Conservation (phyloP, 2,797 vertebrate genomes). For the Psittacula echo region DNA sequence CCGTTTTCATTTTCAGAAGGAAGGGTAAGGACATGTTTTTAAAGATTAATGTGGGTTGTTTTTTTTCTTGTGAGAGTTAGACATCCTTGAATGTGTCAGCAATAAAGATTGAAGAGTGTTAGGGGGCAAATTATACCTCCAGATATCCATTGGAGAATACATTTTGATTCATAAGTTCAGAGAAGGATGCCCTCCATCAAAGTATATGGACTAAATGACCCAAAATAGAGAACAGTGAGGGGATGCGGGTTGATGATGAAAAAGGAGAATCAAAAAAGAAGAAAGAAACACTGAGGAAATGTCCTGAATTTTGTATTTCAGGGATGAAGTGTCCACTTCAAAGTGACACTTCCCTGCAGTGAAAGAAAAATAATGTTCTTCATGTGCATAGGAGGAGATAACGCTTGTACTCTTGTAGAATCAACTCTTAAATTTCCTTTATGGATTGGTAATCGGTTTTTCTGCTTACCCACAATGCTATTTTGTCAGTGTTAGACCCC, state of each 20-base stretch:
- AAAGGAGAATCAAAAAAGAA: neutral
- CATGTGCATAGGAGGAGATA: neutral
- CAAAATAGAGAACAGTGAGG: neutral
- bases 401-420: neutral
- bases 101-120: slow-evolving; percentile 53
- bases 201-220: slow-evolving; percentile 1
- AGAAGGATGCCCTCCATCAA: slow-evolving; percentile 40
- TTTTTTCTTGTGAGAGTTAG: slow-evolving; percentile 28
- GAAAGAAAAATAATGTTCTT: neutral
- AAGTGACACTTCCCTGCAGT: neutral
- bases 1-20: slow-evolving; percentile 57
- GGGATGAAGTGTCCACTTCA: neutral
- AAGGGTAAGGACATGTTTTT: slow-evolving; percentile 46
- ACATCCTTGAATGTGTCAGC: slow-evolving; percentile 65
- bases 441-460: slow-evolving; percentile 33
- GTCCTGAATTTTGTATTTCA: neutral
- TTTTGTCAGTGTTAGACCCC: neutral
- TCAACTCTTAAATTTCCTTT: slow-evolving; percentile 3
- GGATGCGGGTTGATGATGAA: neutral
- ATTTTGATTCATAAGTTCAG: slow-evolving; percentile 33
- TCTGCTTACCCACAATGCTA: neutral
- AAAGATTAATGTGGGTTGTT: slow-evolving; percentile 35
- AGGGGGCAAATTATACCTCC: slow-evolving; percentile 16
- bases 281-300: slow-evolving; percentile 2
- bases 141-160: slow-evolving; percentile 9